Evolutionary conservation across 92 coral and sea anemone genomes (phyloP).

Genomic region (Palythoa grandiflora): DNA sequence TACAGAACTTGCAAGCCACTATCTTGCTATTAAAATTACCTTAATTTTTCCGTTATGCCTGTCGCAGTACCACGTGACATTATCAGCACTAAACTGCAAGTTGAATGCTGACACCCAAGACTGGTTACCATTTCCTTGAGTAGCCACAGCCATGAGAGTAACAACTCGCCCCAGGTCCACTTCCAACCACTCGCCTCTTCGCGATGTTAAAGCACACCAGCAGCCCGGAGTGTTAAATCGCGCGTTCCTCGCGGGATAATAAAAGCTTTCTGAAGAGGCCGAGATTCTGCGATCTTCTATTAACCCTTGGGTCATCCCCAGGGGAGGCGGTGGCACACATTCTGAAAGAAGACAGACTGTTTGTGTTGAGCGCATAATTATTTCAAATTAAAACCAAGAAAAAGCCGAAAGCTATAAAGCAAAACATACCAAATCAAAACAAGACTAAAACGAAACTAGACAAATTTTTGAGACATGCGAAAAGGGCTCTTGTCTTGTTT

Average conservation of each 20-base stretch:
- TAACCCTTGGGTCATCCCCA: slow-evolving; percentile 62
- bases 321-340: slow-evolving; percentile 63
- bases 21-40: slow-evolving; percentile 41
- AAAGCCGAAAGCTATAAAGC: too few species aligned
- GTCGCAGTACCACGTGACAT: slow-evolving; percentile 80
- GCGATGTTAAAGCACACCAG: slow-evolving; percentile 73
- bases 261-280: slow-evolving; percentile 55
- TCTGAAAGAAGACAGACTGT: slow-evolving; percentile 33
- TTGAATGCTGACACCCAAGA: slow-evolving; percentile 72
- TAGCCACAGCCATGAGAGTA: slow-evolving; percentile 71
- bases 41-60: slow-evolving; percentile 66
- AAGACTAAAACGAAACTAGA: too few species aligned
- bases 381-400: too few species aligned
- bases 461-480: too few species aligned
- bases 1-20: not conserved
- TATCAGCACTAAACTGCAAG: slow-evolving; percentile 71
- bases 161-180: slow-evolving; percentile 66
- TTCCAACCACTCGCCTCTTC: slow-evolving; percentile 76
- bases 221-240: slow-evolving; percentile 53
- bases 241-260: slow-evolving; percentile 55
- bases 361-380: too few species aligned
- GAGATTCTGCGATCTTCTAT: slow-evolving; percentile 53
- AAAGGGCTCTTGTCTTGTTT: too few species aligned
- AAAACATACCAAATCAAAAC: too few species aligned
- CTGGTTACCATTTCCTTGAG: slow-evolving; percentile 72